A percentile compares a stretch with the other conserved stretches of the same genome.
Conservation (phyloP, 2,888 invertebrate species). For the Lasioglossum marginatum region DNA sequence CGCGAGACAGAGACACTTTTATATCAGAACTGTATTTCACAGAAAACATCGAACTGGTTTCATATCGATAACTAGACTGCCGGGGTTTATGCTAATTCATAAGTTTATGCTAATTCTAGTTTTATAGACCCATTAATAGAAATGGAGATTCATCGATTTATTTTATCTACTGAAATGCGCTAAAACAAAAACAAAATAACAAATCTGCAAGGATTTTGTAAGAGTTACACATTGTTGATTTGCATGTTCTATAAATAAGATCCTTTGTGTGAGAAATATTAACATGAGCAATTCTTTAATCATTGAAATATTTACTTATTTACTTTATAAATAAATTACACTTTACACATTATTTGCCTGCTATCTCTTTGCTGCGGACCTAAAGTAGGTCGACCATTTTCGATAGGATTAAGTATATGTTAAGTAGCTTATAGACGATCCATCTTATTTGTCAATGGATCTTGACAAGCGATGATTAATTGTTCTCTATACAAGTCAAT, state of each 20-base stretch:
- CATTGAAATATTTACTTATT: no score
- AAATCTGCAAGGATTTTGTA: neutral
- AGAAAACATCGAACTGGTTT: neutral
- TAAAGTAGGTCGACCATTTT: neutral
- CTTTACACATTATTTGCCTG: neutral
- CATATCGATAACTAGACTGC: constrained; percentile 1
- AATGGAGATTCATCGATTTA: neutral
- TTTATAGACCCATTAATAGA: neutral
- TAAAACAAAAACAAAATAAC: neutral
- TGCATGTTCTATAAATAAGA: neutral
- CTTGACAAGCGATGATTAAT: neutral
- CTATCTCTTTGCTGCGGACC: neutral
- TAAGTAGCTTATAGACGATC: neutral
- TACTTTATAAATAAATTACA: no score
- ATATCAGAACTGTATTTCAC: neutral
- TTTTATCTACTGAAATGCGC: no score
- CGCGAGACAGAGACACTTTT: neutral
- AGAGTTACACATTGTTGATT: neutral
- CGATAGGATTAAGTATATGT: neutral
- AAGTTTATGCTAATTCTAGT: neutral
- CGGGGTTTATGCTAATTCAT: neutral
- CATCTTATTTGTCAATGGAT: neutral
- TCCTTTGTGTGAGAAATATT: no score
- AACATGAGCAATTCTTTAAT: no score
- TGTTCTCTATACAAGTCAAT: neutral